Conservation (phyloP, 2,797 vertebrate genomes). For the Arvicola amphibius region DNA sequence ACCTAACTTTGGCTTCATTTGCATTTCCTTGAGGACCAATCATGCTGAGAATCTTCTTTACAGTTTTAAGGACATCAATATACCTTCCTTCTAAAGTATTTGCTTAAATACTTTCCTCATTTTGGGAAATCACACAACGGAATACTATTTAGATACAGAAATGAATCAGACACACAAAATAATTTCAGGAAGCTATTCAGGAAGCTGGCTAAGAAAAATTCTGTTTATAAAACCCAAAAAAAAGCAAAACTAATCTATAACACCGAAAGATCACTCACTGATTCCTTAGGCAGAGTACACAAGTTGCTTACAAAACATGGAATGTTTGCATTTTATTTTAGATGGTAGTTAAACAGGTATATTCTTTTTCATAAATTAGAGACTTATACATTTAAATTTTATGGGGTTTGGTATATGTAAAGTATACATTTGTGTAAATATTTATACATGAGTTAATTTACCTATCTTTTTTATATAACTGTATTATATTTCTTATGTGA, state of each 20-base stretch:
- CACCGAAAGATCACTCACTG: background rate
- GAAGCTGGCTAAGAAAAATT: background rate
- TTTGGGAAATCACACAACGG: background rate
- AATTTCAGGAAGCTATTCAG: background rate
- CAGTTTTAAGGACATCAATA: background rate
- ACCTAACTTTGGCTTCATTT: background rate
- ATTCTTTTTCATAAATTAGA: slow-evolving; percentile 32
- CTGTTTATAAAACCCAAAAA: background rate
- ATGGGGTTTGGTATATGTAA: background rate
- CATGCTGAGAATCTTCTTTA: background rate
- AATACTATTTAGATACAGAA: background rate
- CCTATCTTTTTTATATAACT: background rate
- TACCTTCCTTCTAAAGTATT: background rate
- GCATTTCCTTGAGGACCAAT: background rate
- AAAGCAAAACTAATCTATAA: background rate
- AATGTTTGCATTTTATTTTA: background rate
- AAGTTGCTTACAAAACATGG: background rate
- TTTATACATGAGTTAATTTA: background rate
- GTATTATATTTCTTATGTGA: background rate
- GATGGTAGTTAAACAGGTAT: background rate
- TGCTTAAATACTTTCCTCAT: background rate
- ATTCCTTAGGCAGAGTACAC: background rate
- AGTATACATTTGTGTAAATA: slow-evolving; percentile 4
- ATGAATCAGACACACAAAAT: background rate
- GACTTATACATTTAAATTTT: slow-evolving; percentile 9